A percentile compares a stretch with the other conserved stretches of the same genome.
Evolutionary conservation across 2,888 invertebrate species (phyloP).

Genomic region (Ernsta delagoae): DNA sequence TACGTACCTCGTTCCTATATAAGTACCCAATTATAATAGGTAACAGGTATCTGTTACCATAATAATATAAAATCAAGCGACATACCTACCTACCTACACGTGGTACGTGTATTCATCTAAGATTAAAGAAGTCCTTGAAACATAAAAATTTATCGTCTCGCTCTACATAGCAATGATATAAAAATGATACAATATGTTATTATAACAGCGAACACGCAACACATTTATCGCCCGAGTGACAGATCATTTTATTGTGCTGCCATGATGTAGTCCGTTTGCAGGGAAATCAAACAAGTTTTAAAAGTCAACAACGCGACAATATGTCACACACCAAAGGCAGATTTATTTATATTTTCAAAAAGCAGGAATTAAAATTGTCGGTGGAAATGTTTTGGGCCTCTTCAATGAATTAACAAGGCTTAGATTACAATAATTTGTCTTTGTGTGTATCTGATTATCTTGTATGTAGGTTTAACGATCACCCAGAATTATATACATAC

Average conservation of each 20-base stretch:
- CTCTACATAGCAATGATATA: background rate
- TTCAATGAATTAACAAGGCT: background rate
- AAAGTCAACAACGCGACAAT: conserved; percentile 32
- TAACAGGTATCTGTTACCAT: too few species aligned
- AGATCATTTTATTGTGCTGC: conserved; percentile 32
- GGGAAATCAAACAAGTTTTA: conserved; percentile 37
- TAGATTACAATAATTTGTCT: too few species aligned
- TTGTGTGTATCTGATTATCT: too few species aligned
- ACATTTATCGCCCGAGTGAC: conserved; percentile 22
- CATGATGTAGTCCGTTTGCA: conserved; percentile 30
- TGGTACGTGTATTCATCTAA: background rate
- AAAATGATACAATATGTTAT: background rate
- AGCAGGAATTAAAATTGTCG: conserved; percentile 16
- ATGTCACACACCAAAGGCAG: conserved; percentile 34
- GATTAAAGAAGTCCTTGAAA: background rate
- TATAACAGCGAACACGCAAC: conserved; percentile 21
- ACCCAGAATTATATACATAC: too few species aligned
- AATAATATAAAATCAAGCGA: too few species aligned
- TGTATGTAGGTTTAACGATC: too few species aligned
- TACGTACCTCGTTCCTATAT: too few species aligned
- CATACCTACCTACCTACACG: too few species aligned
- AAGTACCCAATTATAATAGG: too few species aligned
- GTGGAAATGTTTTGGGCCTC: conserved; percentile 30
- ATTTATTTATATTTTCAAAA: conserved; percentile 17
- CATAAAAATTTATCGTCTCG: background rate